These are phyloP conservation scores for Gymnarchus niloticus DNA, from an alignment of 2,113 vertebrate genomes.

Conservation along the genomic window DNA sequence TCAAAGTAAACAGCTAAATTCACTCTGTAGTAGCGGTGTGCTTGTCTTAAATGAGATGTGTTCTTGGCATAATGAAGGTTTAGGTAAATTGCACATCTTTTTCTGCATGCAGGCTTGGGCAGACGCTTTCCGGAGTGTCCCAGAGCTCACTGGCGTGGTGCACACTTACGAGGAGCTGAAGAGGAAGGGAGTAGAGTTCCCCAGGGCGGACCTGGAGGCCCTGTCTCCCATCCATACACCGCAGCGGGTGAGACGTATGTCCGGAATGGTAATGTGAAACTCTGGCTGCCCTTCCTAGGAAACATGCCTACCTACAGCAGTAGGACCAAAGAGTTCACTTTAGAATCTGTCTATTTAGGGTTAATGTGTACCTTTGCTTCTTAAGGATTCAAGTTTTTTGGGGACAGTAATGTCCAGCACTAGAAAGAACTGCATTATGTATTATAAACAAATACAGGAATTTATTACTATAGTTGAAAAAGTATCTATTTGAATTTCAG, in stretches of 20 bases:
- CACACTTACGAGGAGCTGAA: conserved; percentile 97
- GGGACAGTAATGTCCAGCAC: background rate
- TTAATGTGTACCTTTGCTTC: background rate
- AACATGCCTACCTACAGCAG: background rate
- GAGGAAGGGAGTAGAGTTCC: conserved; percentile 95
- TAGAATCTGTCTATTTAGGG: background rate
- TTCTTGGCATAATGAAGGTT: background rate
- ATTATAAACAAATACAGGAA: background rate
- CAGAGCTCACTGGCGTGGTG: conserved; percentile 94
- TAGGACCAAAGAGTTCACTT: background rate
- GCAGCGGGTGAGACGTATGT: conserved; percentile 73
- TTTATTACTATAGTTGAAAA: background rate
- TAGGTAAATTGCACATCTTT: background rate
- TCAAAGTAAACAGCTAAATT: background rate
- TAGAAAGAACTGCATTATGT: background rate
- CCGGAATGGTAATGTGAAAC: background rate
- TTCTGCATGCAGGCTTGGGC: conserved; percentile 81
- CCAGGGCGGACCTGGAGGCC: conserved; percentile 85
- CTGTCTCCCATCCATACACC: conserved; percentile 95
- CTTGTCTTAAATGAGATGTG: background rate
- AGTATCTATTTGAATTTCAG: background rate
- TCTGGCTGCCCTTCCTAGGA: background rate
- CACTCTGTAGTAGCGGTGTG: background rate
- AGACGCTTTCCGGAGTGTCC: conserved; percentile 94
- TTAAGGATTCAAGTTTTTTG: background rate